Evolutionary conservation across 2,888 invertebrate genomes (phyloP).

Genomic region (Gnatocerus cornutus): DNA sequence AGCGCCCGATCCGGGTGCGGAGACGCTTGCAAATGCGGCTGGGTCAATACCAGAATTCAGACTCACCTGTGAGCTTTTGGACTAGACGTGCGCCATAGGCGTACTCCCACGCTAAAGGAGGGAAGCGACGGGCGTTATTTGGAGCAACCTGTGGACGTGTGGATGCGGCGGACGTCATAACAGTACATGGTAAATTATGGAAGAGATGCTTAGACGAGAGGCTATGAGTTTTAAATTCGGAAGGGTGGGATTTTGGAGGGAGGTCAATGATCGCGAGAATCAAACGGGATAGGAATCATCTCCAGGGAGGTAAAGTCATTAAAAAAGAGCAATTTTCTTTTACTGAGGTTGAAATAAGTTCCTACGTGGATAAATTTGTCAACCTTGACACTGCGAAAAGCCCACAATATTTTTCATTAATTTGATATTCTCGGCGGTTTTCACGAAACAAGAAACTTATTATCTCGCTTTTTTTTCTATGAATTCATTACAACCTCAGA

Average conservation of each 20-base stretch:
- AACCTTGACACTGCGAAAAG: no score
- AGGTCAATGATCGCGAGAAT: not conserved
- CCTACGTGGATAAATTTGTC: no score
- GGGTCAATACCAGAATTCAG: slow-evolving; percentile 68
- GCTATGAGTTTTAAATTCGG: slow-evolving; percentile 1
- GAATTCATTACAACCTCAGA: no score
- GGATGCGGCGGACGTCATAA: slow-evolving; percentile 51
- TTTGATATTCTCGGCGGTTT: no score
- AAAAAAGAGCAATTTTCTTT: no score
- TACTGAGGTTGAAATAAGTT: no score
- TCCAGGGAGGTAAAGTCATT: no score
- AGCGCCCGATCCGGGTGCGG: slow-evolving; percentile 68
- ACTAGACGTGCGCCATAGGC: slow-evolving; percentile 62
- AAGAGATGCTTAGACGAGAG: not conserved
- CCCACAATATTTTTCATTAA: no score
- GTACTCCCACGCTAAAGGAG: slow-evolving; percentile 55
- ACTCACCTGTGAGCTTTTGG: slow-evolving; percentile 63
- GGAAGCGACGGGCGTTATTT: slow-evolving; percentile 49
- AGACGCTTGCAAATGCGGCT: slow-evolving; percentile 68
- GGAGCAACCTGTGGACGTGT: slow-evolving; percentile 14
- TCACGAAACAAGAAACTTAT: no score
- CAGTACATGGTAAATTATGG: slow-evolving; percentile 15
- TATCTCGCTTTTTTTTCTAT: no score
- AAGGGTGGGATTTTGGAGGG: not conserved
- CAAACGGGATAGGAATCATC: no score